Percentiles rank a stretch among this genome's conserved stretches.
These are phyloP conservation scores for Jordanella pulchra DNA, from an alignment of 2,797 vertebrate genomes.

Conservation along the genomic window DNA sequence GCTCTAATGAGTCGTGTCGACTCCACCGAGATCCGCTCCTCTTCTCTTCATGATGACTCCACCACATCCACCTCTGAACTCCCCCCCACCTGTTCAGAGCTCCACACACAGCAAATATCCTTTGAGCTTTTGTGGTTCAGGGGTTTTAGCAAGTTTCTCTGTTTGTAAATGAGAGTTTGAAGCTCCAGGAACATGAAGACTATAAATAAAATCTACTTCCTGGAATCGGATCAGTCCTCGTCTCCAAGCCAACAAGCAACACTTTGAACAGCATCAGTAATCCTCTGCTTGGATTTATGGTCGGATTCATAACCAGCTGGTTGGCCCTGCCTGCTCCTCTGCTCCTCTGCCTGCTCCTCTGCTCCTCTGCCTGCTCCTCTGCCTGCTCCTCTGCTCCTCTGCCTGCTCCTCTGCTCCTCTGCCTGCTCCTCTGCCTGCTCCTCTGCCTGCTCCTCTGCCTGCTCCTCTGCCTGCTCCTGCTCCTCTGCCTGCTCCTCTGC, in stretches of 20 bases:
- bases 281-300: not conserved
- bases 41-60: conserved; percentile 44
- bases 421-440: too few relatives aligned
- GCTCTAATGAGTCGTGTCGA: conserved; percentile 58
- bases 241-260: not conserved
- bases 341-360: too few relatives aligned
- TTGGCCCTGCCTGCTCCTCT: too few relatives aligned
- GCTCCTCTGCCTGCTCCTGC: too few relatives aligned
- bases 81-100: conserved; percentile 44
- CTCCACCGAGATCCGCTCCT: conserved; percentile 39
- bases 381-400: too few relatives aligned
- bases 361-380: too few relatives aligned
- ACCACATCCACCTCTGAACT: conserved; percentile 39
- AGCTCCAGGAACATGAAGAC: not conserved
- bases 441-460: too few relatives aligned
- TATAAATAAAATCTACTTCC: not conserved
- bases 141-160: conserved; percentile 18
- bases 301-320: too few relatives aligned
- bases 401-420: too few relatives aligned
- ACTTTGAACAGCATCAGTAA: not conserved
- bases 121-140: conserved; percentile 47
- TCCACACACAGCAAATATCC: conserved; percentile 34
- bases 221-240: not conserved
- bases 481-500: too few relatives aligned
- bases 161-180: conserved; percentile 11